A percentile compares a stretch with the other conserved stretches of the same genome.
These are phyloP conservation scores for Oegoconia quadripuncta DNA, from an alignment of 2,888 invertebrate species.

Conservation along the genomic window DNA sequence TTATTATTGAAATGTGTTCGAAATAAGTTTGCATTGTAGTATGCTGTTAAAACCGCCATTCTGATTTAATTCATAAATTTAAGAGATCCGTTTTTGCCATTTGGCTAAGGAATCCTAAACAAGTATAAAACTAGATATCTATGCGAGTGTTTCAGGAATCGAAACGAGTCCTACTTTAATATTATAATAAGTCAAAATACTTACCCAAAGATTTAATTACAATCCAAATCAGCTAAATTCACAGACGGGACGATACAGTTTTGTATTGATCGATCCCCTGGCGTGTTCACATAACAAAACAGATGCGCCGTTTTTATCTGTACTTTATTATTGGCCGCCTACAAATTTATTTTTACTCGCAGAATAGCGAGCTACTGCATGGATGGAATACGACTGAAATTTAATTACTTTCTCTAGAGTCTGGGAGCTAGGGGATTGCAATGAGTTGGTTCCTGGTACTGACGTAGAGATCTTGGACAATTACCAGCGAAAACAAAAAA, in stretches of 20 bases:
- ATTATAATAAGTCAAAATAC: not conserved
- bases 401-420: conserved; percentile 59
- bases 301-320: conserved; percentile 23
- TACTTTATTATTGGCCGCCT: conserved; percentile 33
- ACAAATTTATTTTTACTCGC: conserved; percentile 57
- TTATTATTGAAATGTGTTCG: too few relatives aligned
- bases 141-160: too few relatives aligned
- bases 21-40: too few relatives aligned
- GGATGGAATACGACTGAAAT: conserved; percentile 60
- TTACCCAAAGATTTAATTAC: not conserved
- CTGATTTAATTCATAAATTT: too few relatives aligned
- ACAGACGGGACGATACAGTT: conserved; percentile 2
- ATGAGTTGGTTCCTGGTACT: conserved; percentile 44
- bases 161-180: too few relatives aligned
- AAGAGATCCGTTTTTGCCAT: too few relatives aligned
- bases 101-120: too few relatives aligned
- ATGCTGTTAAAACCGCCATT: too few relatives aligned
- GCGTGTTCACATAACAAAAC: conserved; percentile 39
- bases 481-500: conserved; percentile 71
- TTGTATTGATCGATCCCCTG: conserved; percentile 16
- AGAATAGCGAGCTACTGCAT: conserved; percentile 54
- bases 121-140: too few relatives aligned
- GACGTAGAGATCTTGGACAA: conserved; percentile 68
- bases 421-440: conserved; percentile 40
- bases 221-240: conserved; percentile 2